Base-by-base conservation (phyloP, 2,113 vertebrate genomes). In the Empidonax alnorum region DNA sequence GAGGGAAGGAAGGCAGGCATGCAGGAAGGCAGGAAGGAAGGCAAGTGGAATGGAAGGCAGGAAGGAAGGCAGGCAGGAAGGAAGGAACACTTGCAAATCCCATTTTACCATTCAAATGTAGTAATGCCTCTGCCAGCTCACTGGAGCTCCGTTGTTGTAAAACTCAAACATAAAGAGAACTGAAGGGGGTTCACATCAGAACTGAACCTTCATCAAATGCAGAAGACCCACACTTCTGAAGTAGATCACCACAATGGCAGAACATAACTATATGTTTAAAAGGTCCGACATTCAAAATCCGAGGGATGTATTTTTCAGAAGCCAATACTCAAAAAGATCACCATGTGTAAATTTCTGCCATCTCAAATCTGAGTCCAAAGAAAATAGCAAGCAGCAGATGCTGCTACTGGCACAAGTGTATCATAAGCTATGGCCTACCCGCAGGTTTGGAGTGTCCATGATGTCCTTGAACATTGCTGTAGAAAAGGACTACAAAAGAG, bases 381-480 rank as follows among this genome's bases (percentile, higher is more conserved):
- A 83, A 96, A 97, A 94, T 56, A 88, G 35, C 78, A 95, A 97
- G 89, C 41, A 94, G 25, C 74, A 96, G 87, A 75, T 95, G 87
- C 33, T 94, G 46, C n/a, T 67, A 22, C 67, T 80, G 81, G 62
- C 56, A 75, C 33, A 52, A 72, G n/a, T 21, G 46, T 20, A 62
- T 44, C 61, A 50, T 35, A 90, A 81, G 27, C 59, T 87, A 59
- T 53, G 28, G n/a, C 65, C 89, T 87, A n/a, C 24, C 71, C 62
- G 12, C 8, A 72, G 41, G 42, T 63, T 59, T 74, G 23, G 14
- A 4, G 8, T 23, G 25, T 37, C 59, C 11, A 21, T 72, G 19
- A 65, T 16, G 21, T 93, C 84, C 85, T 93, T 94, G 81, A 92
- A 31, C 22, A 69, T 12, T 67, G 16, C 52, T 42, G 39, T 74